Percentiles rank a stretch among this genome's conserved stretches.
phyloP scores from a whole-genome alignment of 2,113 vertebrate genomes.

The Clarias gariepinus region DNA sequence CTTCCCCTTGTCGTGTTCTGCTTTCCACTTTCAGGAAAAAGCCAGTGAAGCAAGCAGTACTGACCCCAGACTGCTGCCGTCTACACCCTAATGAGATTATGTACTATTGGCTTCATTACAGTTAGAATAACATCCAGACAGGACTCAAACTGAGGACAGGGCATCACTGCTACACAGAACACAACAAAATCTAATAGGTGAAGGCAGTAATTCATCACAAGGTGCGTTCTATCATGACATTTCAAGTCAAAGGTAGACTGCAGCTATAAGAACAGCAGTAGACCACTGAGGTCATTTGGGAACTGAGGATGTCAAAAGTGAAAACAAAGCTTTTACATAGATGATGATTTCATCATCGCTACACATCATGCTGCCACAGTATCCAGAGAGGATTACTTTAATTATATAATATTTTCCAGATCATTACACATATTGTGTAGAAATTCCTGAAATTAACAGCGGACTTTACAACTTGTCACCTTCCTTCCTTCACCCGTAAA shows the following conservation, averaged over 20 bases:
- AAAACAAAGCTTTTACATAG: neutral
- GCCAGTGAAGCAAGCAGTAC: neutral
- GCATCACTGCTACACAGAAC: neutral
- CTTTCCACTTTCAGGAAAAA: constrained; percentile 35
- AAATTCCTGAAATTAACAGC: neutral
- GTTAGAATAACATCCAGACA: constrained; percentile 29
- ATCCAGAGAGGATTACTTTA: neutral
- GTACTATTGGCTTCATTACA: constrained; percentile 24
- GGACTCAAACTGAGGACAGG: constrained; percentile 15
- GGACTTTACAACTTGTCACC: neutral
- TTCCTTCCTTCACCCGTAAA: neutral
- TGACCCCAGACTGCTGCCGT: constrained; percentile 1
- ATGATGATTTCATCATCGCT: neutral
- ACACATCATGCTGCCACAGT: neutral
- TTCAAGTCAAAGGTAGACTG: neutral
- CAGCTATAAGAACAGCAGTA: neutral
- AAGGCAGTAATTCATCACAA: neutral
- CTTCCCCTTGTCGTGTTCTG: constrained; percentile 24
- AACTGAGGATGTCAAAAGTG: neutral
- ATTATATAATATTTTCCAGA: neutral
- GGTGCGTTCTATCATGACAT: neutral
- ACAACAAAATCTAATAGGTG: neutral
- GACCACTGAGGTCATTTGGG: neutral
- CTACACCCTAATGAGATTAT: constrained; percentile 43
- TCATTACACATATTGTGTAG: neutral